Conservation (phyloP, 2,113 vertebrate genomes). For the Danionella cerebrum region DNA sequence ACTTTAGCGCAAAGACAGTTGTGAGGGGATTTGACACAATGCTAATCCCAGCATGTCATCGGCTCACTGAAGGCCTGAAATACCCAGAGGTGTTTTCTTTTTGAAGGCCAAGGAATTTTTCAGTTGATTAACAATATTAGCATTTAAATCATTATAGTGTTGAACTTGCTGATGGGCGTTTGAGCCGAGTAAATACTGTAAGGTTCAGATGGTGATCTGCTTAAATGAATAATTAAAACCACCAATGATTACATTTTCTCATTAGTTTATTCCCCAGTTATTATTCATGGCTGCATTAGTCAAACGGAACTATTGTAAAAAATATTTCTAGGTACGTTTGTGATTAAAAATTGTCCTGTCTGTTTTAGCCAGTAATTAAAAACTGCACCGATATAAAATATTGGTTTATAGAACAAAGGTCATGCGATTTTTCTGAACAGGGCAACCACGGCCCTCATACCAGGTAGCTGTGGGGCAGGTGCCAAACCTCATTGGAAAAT, state of each 20-base stretch:
- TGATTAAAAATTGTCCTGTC: too few species aligned
- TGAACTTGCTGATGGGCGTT: neutral
- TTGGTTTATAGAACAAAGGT: too few species aligned
- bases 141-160: neutral
- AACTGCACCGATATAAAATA: too few species aligned
- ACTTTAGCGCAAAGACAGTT: constrained; percentile 22
- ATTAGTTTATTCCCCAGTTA: neutral
- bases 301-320: neutral
- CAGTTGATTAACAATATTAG: neutral
- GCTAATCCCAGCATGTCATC: constrained; percentile 14
- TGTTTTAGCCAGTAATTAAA: too few species aligned
- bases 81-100: neutral
- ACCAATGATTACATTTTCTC: neutral
- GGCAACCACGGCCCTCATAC: too few species aligned
- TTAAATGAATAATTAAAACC: neutral
- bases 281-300: neutral
- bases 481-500: too few species aligned
- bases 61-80: constrained; percentile 15
- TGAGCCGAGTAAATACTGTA: neutral
- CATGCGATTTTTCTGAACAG: too few species aligned
- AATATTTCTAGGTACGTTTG: too few species aligned
- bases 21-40: constrained; percentile 28
- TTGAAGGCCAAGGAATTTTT: neutral
- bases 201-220: neutral
- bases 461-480: too few species aligned